Evolutionary conservation across 2,888 invertebrate species (phyloP), one percentile per base, ranked within the genome.

Genomic region (Odontocolon sp.): DNA sequence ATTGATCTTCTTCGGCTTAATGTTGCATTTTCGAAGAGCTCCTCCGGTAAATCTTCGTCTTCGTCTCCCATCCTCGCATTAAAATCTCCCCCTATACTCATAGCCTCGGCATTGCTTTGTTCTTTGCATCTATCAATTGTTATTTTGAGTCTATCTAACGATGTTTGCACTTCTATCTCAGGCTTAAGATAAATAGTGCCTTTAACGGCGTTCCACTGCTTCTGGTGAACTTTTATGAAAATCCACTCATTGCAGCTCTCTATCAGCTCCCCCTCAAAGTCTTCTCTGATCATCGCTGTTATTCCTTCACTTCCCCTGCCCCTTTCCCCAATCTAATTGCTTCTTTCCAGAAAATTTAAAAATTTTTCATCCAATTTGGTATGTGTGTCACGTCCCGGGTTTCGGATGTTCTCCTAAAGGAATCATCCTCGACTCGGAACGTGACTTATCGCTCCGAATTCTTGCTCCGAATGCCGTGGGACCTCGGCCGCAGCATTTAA

Each of bases 21-120:
- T n/a, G n/a, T n/a, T n/a, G n/a, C 33, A 31, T 33, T 33, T 33
- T 33, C n/a, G 2, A 33, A 2, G n/a, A n/a, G 47, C 21, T 47
- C 47, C 4, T 47, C 11, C 1, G 47, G 47, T 47, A 47, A 23
- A 21, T 47, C 23, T 21, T 26, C 47, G 3, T 47, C 23, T 18
- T 47, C 47, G 3, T 47, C 47, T 3, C 47, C 47, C 18, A 47
- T 23, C 21, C 47, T 47, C n/a, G 47, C 47, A 5, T 47, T 47
- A 23, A 47, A 47, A 8, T 23, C 47, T 2, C 47, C 47, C 16
- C 40, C 40, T 18, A 47, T 47, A 23, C 21, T 47, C n/a, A 21
- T 47, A 1, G 47, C 21, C 9, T 47, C 47, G 2, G 21, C 47
- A n/a, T 9, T 3, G 1, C n/a, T 18, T 8, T 8, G 8, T 9